Evolutionary conservation across 2,888 invertebrate species (phyloP), one percentile per base, ranked within the genome.

Genomic region (Zonitis immaculata): DNA sequence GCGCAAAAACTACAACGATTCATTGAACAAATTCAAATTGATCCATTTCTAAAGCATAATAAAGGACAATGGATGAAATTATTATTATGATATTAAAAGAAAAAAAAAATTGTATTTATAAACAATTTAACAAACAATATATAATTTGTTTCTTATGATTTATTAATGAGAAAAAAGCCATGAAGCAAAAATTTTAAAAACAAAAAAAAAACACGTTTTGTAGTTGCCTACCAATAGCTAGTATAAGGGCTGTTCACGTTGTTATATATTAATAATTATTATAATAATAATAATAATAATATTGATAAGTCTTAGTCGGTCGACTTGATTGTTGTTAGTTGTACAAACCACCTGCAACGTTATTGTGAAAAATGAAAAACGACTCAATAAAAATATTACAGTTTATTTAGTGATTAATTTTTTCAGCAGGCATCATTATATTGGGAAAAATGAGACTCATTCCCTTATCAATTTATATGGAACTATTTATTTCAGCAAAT

Each of bases 171-270:
- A 35, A 18, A 14, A 32, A 32, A 60, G 66, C 68, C 66, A 69
- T 72, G 72, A 69, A 69, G n/a, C n/a, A n/a, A n/a, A n/a, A n/a
- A n/a, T n/a, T n/a, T n/a, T n/a, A n/a, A n/a, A n/a, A n/a, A 73
- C 70, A 71, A 58, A 56, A 52, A 35, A n/a, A 8, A 50, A 66
- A 65, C 69, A 71, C 68, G 70, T 72, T 35, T 71, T 72, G 75
- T 75, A 75, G 74, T 73, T 75, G 76, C 76, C 75, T 73, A 75
- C 75, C 73, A 75, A 70, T 76, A 75, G 74, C 70, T 75, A 73
- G 72, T 72, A n/a, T n/a, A 73, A 75, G 73, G 74, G 75, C 76
- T 76, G 76, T 76, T 76, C 76, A 76, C 76, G 75, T 76, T 76
- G 76, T 76, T 76, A 76, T 75, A 74, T 70, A 69, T 67, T 56